Evolutionary conservation across 2,888 invertebrate species (phyloP).

Genomic region (Tubulanus polymorphus): DNA sequence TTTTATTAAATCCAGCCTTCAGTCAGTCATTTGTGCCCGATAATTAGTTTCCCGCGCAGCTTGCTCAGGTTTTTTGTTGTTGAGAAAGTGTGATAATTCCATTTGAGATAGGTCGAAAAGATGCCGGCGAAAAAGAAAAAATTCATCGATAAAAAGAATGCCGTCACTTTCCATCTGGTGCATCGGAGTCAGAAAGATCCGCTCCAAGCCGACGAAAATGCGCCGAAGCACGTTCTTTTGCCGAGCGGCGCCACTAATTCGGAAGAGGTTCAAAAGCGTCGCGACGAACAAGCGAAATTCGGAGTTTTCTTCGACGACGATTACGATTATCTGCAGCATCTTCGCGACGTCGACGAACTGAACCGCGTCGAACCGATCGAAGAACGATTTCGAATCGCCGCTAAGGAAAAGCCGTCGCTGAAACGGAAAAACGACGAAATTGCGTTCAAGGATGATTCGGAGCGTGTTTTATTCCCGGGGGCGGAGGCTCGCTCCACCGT

Average conservation of each 20-base stretch:
- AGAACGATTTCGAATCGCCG: too few relatives aligned
- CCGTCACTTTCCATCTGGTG: slow-evolving; percentile 86
- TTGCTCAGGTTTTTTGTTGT: too few relatives aligned
- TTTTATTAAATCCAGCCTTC: too few relatives aligned
- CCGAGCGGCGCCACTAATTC: slow-evolving; percentile 18
- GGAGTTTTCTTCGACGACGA: slow-evolving; percentile 93
- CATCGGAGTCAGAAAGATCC: slow-evolving; percentile 94
- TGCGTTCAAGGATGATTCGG: too few relatives aligned
- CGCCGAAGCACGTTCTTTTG: slow-evolving; percentile 77
- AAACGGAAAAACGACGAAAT: too few relatives aligned
- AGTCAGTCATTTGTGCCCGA: too few relatives aligned
- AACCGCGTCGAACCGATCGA: slow-evolving; percentile 20
- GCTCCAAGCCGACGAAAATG: slow-evolving; percentile 78
- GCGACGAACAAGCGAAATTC: slow-evolving; percentile 67
- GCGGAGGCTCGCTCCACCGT: too few relatives aligned
- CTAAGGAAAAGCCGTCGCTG: too few relatives aligned
- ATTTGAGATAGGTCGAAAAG: too few relatives aligned
- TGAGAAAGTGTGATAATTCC: too few relatives aligned
- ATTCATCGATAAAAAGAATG: slow-evolving; percentile 87
- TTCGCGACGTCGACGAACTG: slow-evolving; percentile 56
- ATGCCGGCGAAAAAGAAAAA: slow-evolving; percentile 62
- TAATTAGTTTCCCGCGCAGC: too few relatives aligned
- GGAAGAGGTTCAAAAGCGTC: slow-evolving; percentile 2
- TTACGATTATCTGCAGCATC: slow-evolving; percentile 90
- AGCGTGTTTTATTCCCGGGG: too few relatives aligned